Conservation (phyloP, 2,888 invertebrate genomes). For the Smittia aterrima region DNA sequence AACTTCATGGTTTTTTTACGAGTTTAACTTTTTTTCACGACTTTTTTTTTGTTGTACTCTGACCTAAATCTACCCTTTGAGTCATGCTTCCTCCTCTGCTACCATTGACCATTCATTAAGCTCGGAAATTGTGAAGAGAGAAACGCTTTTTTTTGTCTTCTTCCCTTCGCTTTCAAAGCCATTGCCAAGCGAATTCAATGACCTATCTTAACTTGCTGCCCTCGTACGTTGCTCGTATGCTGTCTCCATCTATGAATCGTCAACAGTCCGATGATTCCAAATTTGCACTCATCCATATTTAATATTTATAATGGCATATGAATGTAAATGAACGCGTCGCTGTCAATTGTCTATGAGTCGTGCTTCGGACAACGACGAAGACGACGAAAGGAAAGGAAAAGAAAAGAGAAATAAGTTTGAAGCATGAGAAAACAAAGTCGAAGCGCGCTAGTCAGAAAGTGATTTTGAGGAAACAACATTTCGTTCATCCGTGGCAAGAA, state of each 20-base stretch:
- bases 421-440: background rate
- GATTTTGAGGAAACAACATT: background rate
- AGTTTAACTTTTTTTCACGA: background rate
- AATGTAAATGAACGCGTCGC: background rate
- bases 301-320: conserved; percentile 14
- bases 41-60: background rate
- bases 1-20: background rate
- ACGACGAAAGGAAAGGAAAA: background rate
- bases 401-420: background rate
- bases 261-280: background rate
- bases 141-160: background rate
- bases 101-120: background rate
- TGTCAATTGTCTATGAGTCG: background rate
- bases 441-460: background rate
- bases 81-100: background rate
- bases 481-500: background rate
- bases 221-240: background rate
- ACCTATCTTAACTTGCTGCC: background rate
- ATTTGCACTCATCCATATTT: conserved; percentile 13
- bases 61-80: background rate
- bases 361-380: too few species aligned
- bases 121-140: background rate
- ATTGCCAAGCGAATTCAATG: background rate
- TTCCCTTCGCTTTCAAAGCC: background rate
- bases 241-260: background rate